phyloP scores from a whole-genome alignment of 2,113 vertebrate species.

The Hippocampus zosterae region DNA sequence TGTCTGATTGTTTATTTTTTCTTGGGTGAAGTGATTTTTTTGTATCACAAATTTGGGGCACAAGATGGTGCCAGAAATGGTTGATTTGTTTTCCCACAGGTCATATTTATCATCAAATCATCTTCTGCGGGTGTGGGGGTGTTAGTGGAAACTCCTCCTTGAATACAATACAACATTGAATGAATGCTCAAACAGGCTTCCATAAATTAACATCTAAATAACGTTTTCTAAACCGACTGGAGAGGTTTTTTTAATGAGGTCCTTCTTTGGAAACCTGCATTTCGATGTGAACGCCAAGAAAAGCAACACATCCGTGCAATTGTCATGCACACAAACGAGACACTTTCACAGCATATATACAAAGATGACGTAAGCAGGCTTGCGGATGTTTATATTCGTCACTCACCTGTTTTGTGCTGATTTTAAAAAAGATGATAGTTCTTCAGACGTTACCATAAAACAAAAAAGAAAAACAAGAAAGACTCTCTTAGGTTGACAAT shows the following conservation, averaged over 20 bases:
- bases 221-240: too few species aligned
- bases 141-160: too few species aligned
- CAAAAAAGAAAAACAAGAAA: background rate
- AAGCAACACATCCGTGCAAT: background rate
- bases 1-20: background rate
- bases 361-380: constrained; percentile 18
- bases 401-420: constrained; percentile 45
- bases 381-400: constrained; percentile 16
- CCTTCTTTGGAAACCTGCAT: background rate
- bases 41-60: background rate
- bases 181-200: background rate
- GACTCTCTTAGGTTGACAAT: background rate
- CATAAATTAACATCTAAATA: background rate
- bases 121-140: too few species aligned
- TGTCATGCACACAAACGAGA: background rate
- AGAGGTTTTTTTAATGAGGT: background rate
- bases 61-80: background rate
- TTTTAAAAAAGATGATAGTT: constrained; percentile 3
- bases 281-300: background rate
- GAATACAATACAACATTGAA: too few species aligned
- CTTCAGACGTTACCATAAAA: background rate
- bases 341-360: background rate
- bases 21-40: background rate
- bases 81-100: background rate
- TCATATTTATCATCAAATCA: background rate